These are phyloP conservation scores for Solea solea DNA, from an alignment of 2,113 vertebrate species.

Conservation along the genomic window DNA sequence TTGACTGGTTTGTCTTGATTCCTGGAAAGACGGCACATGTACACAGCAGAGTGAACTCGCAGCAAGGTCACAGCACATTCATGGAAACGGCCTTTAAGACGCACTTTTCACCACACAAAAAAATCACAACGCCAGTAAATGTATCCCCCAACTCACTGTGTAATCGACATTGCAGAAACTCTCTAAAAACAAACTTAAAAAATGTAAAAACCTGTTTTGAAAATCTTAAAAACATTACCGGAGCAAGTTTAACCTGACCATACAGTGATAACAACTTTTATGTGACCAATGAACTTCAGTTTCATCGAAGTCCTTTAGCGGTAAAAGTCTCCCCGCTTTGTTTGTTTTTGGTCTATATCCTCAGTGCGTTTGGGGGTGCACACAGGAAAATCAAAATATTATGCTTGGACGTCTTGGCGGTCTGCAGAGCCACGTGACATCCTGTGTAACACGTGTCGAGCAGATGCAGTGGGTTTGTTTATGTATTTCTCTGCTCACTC, in stretches of 20 bases:
- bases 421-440: slow-evolving; percentile 56
- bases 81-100: slow-evolving; percentile 10
- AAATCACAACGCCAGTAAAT: background rate
- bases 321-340: slow-evolving; percentile 23
- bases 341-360: slow-evolving; percentile 45
- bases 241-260: background rate
- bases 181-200: background rate
- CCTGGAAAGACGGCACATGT: slow-evolving; percentile 41
- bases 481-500: slow-evolving; percentile 11
- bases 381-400: slow-evolving; percentile 61
- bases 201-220: too few species aligned
- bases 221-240: background rate
- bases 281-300: slow-evolving; percentile 30
- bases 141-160: background rate
- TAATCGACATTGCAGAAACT: slow-evolving; percentile 2
- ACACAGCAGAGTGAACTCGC: slow-evolving; percentile 21
- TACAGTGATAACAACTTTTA: background rate
- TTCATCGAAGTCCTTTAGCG: slow-evolving; percentile 40
- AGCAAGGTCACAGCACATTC: slow-evolving; percentile 13
- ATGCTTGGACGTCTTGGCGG: slow-evolving; percentile 59
- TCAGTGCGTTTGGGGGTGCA: background rate
- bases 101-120: slow-evolving; percentile 16
- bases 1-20: slow-evolving; percentile 49
- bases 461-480: slow-evolving; percentile 42
- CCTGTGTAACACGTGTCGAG: slow-evolving; percentile 49